These are phyloP conservation scores for Cenopis cana DNA, from an alignment of 2,888 invertebrate genomes.

Conservation along the genomic window DNA sequence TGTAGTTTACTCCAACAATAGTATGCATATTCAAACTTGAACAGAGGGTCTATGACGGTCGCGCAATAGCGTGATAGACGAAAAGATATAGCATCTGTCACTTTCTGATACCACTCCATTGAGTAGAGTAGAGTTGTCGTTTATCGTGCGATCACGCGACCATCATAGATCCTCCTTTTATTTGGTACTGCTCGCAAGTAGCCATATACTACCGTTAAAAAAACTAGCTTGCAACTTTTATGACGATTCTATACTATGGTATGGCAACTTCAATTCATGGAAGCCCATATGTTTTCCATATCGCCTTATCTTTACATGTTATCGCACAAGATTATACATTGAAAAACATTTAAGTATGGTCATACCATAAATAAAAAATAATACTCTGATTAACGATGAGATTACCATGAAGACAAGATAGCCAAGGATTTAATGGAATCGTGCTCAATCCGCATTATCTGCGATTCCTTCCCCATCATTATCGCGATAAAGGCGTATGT, in stretches of 20 bases:
- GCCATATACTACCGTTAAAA: not conserved
- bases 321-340: not conserved
- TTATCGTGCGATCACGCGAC: too few relatives aligned
- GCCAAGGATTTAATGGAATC: conserved; percentile 4
- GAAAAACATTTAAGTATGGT: conserved; percentile 6
- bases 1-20: too few relatives aligned
- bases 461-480: conserved; percentile 12
- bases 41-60: too few relatives aligned
- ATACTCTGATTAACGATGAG: conserved; percentile 9
- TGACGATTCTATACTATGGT: too few relatives aligned
- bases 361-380: not conserved
- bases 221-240: not conserved
- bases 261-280: not conserved
- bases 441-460: conserved; percentile 18
- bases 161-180: too few relatives aligned
- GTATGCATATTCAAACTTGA: too few relatives aligned
- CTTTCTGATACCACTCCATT: too few relatives aligned
- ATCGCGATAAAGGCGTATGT: conserved; percentile 25
- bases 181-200: not conserved
- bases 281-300: not conserved
- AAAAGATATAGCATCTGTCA: too few relatives aligned
- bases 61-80: too few relatives aligned
- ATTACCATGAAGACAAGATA: conserved; percentile 17
- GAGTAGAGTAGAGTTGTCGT: too few relatives aligned
- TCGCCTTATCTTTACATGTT: conserved; percentile 2